phyloP scores from a whole-genome alignment of 2,113 vertebrate genomes.

The Agapornis roseicollis region DNA sequence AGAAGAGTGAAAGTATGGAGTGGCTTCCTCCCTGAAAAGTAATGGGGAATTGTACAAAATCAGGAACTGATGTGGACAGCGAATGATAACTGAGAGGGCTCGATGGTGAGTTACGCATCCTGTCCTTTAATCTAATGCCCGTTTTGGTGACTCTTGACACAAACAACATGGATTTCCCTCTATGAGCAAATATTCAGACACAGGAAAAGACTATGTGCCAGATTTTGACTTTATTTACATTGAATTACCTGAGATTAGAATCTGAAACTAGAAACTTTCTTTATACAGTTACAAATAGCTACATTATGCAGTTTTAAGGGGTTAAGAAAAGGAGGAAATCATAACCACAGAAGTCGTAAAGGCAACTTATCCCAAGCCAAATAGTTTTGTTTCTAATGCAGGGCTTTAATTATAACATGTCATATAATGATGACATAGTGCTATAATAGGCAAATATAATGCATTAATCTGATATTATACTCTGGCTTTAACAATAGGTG shows the following conservation, averaged over 20 bases:
- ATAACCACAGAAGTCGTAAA: slow-evolving; percentile 68
- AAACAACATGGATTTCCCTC: neutral
- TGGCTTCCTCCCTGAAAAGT: neutral
- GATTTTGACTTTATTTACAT: slow-evolving; percentile 56
- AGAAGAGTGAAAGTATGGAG: neutral
- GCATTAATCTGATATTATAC: slow-evolving; percentile 78
- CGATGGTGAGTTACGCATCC: neutral
- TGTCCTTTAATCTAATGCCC: neutral
- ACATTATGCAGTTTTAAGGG: slow-evolving; percentile 63
- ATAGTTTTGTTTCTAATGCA: slow-evolving; percentile 72
- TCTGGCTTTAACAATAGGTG: slow-evolving; percentile 77
- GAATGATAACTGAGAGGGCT: neutral
- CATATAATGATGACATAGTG: slow-evolving; percentile 77
- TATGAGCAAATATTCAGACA: neutral
- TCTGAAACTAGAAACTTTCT: slow-evolving; percentile 64
- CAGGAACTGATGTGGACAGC: neutral
- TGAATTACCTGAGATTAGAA: slow-evolving; percentile 57
- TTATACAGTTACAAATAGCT: slow-evolving; percentile 66
- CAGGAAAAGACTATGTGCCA: slow-evolving; percentile 21
- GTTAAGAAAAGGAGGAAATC: slow-evolving; percentile 61
- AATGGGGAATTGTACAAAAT: neutral
- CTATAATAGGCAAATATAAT: slow-evolving; percentile 76
- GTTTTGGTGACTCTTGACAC: neutral
- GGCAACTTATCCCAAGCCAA: slow-evolving; percentile 71
- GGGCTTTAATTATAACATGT: slow-evolving; percentile 71